Base-by-base conservation (phyloP, 30 jellyfish, hydroid and myxozoan species). In the Nemopilema nomurai region DNA sequence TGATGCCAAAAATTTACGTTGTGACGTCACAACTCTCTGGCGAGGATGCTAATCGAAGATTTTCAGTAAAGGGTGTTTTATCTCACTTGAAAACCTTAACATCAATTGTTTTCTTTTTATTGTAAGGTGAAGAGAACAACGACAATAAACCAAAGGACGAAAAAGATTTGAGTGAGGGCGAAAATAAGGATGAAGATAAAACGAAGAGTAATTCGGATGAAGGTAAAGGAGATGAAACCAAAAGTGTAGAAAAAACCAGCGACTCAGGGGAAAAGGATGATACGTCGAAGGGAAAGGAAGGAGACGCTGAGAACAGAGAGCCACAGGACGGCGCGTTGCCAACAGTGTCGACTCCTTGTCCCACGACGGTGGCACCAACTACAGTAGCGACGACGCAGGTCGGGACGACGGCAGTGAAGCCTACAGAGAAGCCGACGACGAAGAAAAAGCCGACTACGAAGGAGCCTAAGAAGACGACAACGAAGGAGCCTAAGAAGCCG, bases 221-320 rank as follows among this genome's bases (percentile, higher is more conserved):
- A 52, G 23, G 51, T 28, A 52, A 81, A 81, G 74, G 50, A 62
- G 82, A 80, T 24, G 76, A 68, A n/a, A 68, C 51, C 0, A 70
- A 66, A 21, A 71, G 30, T 1, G 74, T 20, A 8, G 73, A 33
- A 18, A 69, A 49, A 23, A 51, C 50, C 16, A n/a, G 52, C 72
- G 67, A 75, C 9, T 28, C 51, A 19, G 85, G 33, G 20, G 67
- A 75, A 21, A 67, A 77, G 25, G 41, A 53, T 24, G 26, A 51
- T 49, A 77, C 24, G 7, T 41, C 30, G n/a, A 28, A 70, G 6
- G 50, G 24, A 27, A 74, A 20, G 65, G 71, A 33, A 16, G 7
- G 51, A n/a, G 4, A 3, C 27, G 71, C 32, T 20, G 71, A 74
- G n/a, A 74, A 74, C 49, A n/a, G 51, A 18, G 77, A 78, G 29